Conservation (phyloP, 2,888 invertebrate species). For the Epirrhoe tristata region DNA sequence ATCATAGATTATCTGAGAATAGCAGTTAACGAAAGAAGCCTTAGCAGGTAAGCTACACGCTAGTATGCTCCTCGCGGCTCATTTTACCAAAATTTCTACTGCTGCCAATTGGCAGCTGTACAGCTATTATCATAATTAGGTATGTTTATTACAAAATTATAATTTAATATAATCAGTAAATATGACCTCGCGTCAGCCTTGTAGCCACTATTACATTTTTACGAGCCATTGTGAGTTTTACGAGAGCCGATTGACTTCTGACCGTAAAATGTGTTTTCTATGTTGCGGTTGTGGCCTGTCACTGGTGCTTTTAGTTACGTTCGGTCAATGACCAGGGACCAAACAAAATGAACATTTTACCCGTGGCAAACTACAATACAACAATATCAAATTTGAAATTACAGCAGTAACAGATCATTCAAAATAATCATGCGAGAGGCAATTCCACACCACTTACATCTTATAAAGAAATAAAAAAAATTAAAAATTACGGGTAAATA, state of each 20-base stretch:
- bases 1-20: no score
- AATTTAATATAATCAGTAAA: constrained; percentile 22
- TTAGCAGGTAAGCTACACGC: no score
- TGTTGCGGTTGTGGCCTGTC: constrained; percentile 53
- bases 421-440: no score
- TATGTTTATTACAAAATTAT: constrained; percentile 38
- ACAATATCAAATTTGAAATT: no score
- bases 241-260: constrained; percentile 76
- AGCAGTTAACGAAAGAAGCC: no score
- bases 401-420: no score
- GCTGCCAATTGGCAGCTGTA: neutral
- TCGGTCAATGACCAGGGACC: neutral
- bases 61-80: no score
- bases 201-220: constrained; percentile 65
- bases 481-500: no score
- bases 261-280: constrained; percentile 76
- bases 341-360: no score
- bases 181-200: constrained; percentile 25
- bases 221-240: constrained; percentile 78
- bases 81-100: no score
- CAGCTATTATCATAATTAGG: constrained; percentile 8
- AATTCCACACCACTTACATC: no score
- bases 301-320: neutral
- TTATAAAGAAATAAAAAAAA: neutral
- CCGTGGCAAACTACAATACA: no score